Percentiles rank a stretch among this genome's conserved stretches.
phyloP scores from a whole-genome alignment of 2,797 vertebrate species.

The Epinephelus awoara region DNA sequence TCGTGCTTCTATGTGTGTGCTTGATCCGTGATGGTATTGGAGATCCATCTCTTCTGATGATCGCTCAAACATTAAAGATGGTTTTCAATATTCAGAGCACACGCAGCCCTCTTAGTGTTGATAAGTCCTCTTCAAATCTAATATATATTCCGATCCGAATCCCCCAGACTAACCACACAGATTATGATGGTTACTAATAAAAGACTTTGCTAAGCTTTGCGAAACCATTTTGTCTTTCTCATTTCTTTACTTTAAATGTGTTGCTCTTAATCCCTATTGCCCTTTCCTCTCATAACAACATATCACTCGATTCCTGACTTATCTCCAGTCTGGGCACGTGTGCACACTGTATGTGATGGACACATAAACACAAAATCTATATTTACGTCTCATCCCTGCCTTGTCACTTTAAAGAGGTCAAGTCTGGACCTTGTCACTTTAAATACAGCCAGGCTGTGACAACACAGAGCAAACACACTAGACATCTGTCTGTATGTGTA shows the following conservation, averaged over 20 bases:
- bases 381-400: slow-evolving; percentile 85
- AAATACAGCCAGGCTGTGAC: slow-evolving; percentile 87
- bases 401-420: slow-evolving; percentile 84
- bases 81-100: slow-evolving; percentile 65
- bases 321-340: not conserved
- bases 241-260: slow-evolving; percentile 21
- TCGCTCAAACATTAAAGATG: slow-evolving; percentile 55
- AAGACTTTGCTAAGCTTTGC: slow-evolving; percentile 11
- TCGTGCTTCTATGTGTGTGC: slow-evolving; percentile 20
- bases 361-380: slow-evolving; percentile 75
- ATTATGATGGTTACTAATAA: slow-evolving; percentile 32
- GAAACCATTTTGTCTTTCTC: slow-evolving; percentile 15
- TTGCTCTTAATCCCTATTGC: slow-evolving; percentile 18
- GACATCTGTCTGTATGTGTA: slow-evolving; percentile 16
- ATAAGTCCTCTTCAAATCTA: slow-evolving; percentile 56
- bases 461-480: slow-evolving; percentile 62
- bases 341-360: slow-evolving; percentile 2
- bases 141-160: slow-evolving; percentile 62
- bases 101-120: slow-evolving; percentile 38
- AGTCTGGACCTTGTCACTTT: slow-evolving; percentile 82
- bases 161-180: slow-evolving; percentile 27
- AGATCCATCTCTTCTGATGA: slow-evolving; percentile 47
- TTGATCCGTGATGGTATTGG: slow-evolving; percentile 23
- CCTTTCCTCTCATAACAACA: slow-evolving; percentile 22
- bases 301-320: slow-evolving; percentile 12